Conservation (phyloP, 2,797 vertebrate species). For the Helicolenus hilgendorfi region DNA sequence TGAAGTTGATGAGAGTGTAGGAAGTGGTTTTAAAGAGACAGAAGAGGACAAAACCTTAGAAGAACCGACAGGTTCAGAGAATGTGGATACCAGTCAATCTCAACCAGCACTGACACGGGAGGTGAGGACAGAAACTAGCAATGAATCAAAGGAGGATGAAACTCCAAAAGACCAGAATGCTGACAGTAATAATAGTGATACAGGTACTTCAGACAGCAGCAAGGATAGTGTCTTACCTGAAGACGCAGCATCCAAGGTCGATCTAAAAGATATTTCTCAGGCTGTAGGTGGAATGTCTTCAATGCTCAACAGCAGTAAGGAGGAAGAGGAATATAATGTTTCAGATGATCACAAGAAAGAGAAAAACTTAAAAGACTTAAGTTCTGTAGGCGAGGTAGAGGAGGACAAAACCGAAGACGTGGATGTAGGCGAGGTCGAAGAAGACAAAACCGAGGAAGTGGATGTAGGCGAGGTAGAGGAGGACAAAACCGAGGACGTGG, state of each 20-base stretch:
- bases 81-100: constrained; percentile 10
- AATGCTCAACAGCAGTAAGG: constrained; percentile 13
- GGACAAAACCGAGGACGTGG: too few species aligned
- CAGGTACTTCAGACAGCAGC: neutral
- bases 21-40: constrained; percentile 8
- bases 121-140: neutral
- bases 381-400: neutral
- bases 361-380: neutral
- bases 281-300: constrained; percentile 11
- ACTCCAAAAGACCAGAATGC: neutral
- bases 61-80: constrained; percentile 28
- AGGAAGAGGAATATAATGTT: constrained; percentile 4
- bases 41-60: constrained; percentile 48
- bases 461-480: too few species aligned
- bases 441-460: too few species aligned
- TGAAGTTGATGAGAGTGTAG: constrained; percentile 13
- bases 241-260: constrained; percentile 5
- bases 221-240: neutral
- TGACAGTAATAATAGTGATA: neutral
- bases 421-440: too few species aligned
- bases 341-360: constrained; percentile 14
- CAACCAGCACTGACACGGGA: constrained; percentile 14
- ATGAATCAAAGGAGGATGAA: neutral
- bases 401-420: neutral
- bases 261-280: constrained; percentile 32